Evolutionary conservation across 2,113 vertebrate genomes (phyloP).

Genomic region (Pandion haliaetus): DNA sequence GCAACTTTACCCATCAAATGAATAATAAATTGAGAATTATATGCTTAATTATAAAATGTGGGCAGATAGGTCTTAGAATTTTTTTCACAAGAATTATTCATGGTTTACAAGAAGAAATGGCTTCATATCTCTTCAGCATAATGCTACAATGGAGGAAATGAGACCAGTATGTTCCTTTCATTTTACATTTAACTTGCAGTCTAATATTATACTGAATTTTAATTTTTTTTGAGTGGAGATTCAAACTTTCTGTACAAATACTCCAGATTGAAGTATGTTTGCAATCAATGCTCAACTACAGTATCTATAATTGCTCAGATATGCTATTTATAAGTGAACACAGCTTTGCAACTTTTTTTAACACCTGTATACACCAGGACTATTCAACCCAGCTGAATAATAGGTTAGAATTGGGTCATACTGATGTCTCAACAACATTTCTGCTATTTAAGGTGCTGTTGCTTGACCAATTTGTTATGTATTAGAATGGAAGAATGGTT

Average conservation of each 20-base stretch:
- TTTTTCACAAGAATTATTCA: background rate
- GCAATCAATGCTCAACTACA: background rate
- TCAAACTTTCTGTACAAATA: background rate
- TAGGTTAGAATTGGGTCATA: background rate
- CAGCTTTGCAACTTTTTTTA: background rate
- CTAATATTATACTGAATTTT: background rate
- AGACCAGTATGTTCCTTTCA: background rate
- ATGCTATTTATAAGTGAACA: background rate
- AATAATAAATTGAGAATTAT: background rate
- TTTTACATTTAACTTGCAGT: background rate
- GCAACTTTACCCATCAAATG: background rate
- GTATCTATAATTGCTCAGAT: background rate
- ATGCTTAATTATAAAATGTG: background rate
- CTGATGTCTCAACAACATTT: background rate
- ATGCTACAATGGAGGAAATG: background rate
- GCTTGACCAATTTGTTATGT: background rate
- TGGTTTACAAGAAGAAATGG: background rate
- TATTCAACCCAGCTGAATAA: background rate
- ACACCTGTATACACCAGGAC: background rate
- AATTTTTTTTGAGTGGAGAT: background rate
- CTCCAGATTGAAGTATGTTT: background rate
- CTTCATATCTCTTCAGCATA: background rate
- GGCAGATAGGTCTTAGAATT: background rate
- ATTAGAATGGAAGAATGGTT: background rate
- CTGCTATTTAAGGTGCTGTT: background rate